These are phyloP conservation scores for Regulus satrapa DNA, from an alignment of 2,113 vertebrate species.

Conservation along the genomic window DNA sequence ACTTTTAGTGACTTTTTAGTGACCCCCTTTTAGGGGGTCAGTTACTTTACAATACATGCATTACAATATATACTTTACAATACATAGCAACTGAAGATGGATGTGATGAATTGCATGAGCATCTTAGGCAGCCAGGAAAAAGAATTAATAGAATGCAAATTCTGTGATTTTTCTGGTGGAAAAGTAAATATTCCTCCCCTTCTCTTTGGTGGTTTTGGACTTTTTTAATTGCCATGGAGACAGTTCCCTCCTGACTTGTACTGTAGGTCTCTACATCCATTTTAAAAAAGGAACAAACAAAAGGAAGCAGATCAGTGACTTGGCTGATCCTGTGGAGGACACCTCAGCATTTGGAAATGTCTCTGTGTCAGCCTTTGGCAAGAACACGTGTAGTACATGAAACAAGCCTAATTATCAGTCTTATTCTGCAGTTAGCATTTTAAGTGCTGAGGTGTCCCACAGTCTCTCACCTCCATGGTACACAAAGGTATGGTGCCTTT, in stretches of 20 bases:
- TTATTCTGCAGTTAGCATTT: background rate
- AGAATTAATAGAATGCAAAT: background rate
- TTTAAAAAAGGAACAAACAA: background rate
- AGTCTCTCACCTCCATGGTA: conserved; percentile 38
- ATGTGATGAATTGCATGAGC: background rate
- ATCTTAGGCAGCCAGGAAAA: background rate
- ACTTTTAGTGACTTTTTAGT: background rate
- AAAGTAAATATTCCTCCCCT: background rate
- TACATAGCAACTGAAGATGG: background rate
- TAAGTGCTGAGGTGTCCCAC: conserved; percentile 75
- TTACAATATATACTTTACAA: no score
- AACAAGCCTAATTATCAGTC: background rate
- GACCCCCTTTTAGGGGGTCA: background rate
- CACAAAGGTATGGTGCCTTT: conserved; percentile 35
- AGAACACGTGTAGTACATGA: background rate
- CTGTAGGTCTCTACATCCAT: background rate
- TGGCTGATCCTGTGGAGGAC: background rate
- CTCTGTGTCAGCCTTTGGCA: background rate
- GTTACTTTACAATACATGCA: background rate
- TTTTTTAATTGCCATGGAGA: background rate
- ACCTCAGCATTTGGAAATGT: conserved; percentile 26
- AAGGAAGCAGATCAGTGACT: background rate
- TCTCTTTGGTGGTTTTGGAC: background rate
- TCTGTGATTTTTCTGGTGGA: background rate
- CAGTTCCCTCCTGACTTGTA: background rate